Conservation (phyloP, 2,113 vertebrate genomes). For the Thryonomys swinderianus region DNA sequence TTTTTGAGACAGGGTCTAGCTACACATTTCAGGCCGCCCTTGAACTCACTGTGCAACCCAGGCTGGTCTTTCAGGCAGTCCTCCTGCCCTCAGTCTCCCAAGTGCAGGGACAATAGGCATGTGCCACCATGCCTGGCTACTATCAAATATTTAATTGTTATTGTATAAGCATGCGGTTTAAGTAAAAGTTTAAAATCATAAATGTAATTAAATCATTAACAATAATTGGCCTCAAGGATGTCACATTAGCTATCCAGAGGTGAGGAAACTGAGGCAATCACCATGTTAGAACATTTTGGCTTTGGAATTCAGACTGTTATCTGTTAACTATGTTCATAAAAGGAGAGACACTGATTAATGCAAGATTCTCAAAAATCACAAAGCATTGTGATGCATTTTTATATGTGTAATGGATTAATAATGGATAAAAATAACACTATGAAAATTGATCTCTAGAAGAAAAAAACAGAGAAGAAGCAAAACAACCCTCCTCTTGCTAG, state of each 20-base stretch:
- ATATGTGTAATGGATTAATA: background rate
- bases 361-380: background rate
- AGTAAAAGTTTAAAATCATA: slow-evolving; percentile 44
- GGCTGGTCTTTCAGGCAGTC: background rate
- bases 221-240: background rate
- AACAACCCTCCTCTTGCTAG: slow-evolving; percentile 1
- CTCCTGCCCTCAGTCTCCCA: background rate
- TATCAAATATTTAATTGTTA: slow-evolving; percentile 55
- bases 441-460: background rate
- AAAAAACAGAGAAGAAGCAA: background rate
- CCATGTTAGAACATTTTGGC: background rate
- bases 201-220: slow-evolving; percentile 61
- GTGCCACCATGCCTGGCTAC: background rate
- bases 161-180: slow-evolving; percentile 10
- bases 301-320: background rate
- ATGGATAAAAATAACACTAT: background rate
- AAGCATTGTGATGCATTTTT: background rate
- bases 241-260: background rate
- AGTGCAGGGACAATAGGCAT: background rate
- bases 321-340: slow-evolving; percentile 26
- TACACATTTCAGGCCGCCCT: background rate
- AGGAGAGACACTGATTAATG: background rate
- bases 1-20: background rate
- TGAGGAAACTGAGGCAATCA: background rate
- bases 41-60: background rate